Percentiles rank a stretch among this genome's conserved stretches.
Conservation (phyloP, 2,888 invertebrate species). For the Gastracanthus pulcherrimus region DNA sequence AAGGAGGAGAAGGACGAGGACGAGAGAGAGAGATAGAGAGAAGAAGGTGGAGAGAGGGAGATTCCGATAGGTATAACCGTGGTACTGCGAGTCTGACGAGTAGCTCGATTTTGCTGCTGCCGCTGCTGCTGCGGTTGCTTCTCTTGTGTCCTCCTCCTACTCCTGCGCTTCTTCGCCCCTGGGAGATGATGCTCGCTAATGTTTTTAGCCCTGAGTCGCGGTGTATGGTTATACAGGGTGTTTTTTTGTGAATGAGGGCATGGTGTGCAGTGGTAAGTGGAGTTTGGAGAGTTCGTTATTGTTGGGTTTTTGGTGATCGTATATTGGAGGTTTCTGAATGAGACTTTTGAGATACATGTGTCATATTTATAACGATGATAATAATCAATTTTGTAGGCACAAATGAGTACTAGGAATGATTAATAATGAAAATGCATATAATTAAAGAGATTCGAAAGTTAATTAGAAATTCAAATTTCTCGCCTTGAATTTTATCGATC, state of each 20-base stretch:
- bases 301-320: too few species aligned
- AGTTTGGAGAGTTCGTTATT: too few species aligned
- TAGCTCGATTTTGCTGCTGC: slow-evolving; percentile 34
- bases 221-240: neutral
- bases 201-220: slow-evolving; percentile 14
- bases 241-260: slow-evolving; percentile 2
- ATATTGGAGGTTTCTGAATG: too few species aligned
- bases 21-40: slow-evolving; percentile 12
- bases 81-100: slow-evolving; percentile 1
- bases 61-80: slow-evolving; percentile 42
- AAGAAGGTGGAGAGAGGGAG: slow-evolving; percentile 23
- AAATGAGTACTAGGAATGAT: too few species aligned
- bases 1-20: slow-evolving; percentile 6
- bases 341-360: too few species aligned
- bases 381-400: too few species aligned
- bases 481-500: too few species aligned
- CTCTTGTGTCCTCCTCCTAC: neutral
- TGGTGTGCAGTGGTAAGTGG: too few species aligned
- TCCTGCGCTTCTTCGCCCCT: neutral
- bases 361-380: too few species aligned
- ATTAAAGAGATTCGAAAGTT: too few species aligned
- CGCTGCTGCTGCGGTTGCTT: neutral
- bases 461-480: too few species aligned
- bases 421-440: too few species aligned
- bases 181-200: slow-evolving; percentile 52